Evolutionary conservation across 2,113 vertebrate genomes (phyloP).

Genomic region (Oceanites oceanicus): DNA sequence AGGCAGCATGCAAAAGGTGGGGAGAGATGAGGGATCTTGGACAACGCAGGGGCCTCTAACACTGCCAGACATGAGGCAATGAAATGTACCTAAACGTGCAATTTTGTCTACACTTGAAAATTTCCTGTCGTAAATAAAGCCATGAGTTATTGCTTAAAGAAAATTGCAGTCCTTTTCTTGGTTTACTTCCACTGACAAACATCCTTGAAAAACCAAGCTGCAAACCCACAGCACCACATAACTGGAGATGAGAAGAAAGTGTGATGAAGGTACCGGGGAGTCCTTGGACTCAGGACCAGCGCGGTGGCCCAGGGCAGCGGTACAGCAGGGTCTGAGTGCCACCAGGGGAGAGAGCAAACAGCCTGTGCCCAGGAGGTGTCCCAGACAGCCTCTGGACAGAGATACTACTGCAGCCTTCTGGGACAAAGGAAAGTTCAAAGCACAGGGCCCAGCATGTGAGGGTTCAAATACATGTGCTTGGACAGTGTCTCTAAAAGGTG

Average conservation of each 20-base stretch:
- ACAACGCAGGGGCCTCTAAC: not conserved
- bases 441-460: fast-evolving
- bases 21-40: not conserved
- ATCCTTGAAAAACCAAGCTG: not conserved
- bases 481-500: not conserved
- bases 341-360: not conserved
- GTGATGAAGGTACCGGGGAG: fast-evolving
- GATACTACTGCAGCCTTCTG: not conserved
- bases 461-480: not conserved
- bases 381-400: not conserved
- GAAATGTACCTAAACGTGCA: not conserved
- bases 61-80: not conserved
- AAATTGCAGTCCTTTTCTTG: not conserved
- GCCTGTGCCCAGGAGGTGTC: not conserved
- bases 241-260: not conserved
- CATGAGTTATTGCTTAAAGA: not conserved
- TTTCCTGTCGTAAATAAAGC: not conserved
- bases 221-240: not conserved
- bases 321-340: not conserved
- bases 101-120: not conserved
- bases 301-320: fast-evolving
- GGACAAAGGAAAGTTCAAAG: not conserved
- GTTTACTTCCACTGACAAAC: not conserved
- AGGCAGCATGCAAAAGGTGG: not conserved
- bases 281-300: not conserved